phyloP scores from a whole-genome alignment of 35 echinoderm and acorn worm genomes.

The Apostichopus californicus region DNA sequence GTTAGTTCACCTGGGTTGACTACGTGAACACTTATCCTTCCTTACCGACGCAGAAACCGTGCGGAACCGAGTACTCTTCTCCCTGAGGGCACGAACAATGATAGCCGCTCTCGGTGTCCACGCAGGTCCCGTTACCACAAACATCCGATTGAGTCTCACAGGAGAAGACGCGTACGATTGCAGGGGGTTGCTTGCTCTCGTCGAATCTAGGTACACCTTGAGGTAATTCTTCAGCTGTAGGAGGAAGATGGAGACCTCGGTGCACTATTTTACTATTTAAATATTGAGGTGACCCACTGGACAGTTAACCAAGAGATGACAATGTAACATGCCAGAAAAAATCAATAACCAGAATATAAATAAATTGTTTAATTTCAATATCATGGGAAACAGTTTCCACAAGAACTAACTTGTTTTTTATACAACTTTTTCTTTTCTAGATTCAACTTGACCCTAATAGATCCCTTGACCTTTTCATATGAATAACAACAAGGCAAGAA shows the following conservation, averaged over 20 bases:
- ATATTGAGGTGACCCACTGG: no score
- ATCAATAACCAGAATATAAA: no score
- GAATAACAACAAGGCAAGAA: no score
- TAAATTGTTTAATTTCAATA: no score
- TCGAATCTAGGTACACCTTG: neutral
- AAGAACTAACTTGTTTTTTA: no score
- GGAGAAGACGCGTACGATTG: neutral
- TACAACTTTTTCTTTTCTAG: no score
- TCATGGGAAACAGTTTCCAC: no score
- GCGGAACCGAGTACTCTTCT: slow-evolving; percentile 48
- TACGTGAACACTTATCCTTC: neutral
- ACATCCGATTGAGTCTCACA: slow-evolving; percentile 13
- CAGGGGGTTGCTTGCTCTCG: neutral
- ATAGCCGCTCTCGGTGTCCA: slow-evolving; percentile 50
- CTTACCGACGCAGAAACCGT: slow-evolving; percentile 68
- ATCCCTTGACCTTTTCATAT: no score
- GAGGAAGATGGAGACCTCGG: neutral
- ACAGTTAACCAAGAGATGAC: no score
- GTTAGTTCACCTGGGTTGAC: neutral
- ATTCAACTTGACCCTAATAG: no score
- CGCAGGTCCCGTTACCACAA: slow-evolving; percentile 89
- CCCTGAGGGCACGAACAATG: slow-evolving; percentile 75
- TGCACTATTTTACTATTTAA: no score
- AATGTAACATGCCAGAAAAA: no score
- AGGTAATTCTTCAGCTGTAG: neutral